A percentile compares a stretch with the other conserved stretches of the same genome.
Evolutionary conservation across 2,113 vertebrate species (phyloP).

Genomic region (Amazona guildingii): DNA sequence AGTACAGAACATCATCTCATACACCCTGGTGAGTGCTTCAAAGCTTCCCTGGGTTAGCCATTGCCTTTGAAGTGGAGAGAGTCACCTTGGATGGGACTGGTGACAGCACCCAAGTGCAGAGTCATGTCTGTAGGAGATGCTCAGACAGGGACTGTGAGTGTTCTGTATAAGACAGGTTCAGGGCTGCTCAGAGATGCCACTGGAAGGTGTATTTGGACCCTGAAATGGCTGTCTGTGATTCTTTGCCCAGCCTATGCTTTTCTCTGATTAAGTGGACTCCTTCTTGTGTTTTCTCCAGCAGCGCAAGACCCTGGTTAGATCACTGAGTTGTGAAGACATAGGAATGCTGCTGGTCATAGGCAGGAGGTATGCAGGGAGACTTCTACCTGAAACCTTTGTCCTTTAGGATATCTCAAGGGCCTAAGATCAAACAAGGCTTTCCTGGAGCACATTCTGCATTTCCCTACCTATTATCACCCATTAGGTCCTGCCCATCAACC

Average conservation of each 20-base stretch:
- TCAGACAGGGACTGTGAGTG: not conserved
- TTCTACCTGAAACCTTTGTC: not conserved
- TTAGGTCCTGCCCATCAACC: not conserved
- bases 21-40: not conserved
- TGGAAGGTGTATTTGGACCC: not conserved
- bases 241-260: not conserved
- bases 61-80: not conserved
- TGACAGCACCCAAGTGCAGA: not conserved
- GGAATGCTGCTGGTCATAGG: not conserved
- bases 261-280: not conserved
- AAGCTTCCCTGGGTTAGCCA: accelerated
- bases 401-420: not conserved
- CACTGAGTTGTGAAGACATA: not conserved
- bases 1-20: not conserved
- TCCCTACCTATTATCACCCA: accelerated
- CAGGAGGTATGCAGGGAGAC: not conserved
- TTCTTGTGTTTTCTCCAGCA: not conserved
- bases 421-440: not conserved
- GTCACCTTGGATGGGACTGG: not conserved
- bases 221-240: not conserved
- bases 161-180: not conserved
- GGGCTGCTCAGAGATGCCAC: not conserved
- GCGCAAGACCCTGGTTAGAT: not conserved
- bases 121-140: not conserved
- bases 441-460: not conserved